A percentile compares a stretch with the other conserved stretches of the same genome.
These are phyloP conservation scores for Mus spicilegus DNA, from an alignment of 2,113 vertebrate species.

Conservation along the genomic window DNA sequence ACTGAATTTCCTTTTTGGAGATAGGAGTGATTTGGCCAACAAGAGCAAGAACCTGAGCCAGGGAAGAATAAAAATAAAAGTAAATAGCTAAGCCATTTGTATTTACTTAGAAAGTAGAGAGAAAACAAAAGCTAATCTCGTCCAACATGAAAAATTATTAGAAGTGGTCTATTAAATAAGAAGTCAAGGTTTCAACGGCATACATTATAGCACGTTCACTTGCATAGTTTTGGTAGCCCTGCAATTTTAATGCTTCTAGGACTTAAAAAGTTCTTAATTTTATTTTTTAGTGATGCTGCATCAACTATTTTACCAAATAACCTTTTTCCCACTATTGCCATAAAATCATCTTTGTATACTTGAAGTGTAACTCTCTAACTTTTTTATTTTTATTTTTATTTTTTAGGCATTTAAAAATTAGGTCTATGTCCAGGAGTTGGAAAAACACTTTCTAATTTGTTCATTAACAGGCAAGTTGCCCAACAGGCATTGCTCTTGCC, in stretches of 20 bases:
- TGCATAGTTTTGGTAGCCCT: neutral
- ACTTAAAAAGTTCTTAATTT: neutral
- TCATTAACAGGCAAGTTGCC: neutral
- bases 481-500: neutral
- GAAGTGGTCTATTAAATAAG: neutral
- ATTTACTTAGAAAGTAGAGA: conserved; percentile 19
- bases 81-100: neutral
- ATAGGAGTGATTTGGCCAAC: neutral
- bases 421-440: neutral
- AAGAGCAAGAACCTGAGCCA: neutral
- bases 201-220: neutral
- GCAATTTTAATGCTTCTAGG: neutral
- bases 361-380: neutral
- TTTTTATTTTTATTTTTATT: neutral
- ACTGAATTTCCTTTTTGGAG: neutral
- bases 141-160: neutral
- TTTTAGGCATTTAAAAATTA: conserved; percentile 49
- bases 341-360: neutral
- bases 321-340: neutral
- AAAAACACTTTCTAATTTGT: neutral
- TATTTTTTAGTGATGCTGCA: neutral
- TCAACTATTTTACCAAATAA: conserved; percentile 3
- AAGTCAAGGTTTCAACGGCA: neutral
- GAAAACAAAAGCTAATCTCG: neutral
- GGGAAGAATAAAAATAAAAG: neutral